Base-by-base conservation (phyloP, 2,113 vertebrate species). In the Anoplopoma fimbria region DNA sequence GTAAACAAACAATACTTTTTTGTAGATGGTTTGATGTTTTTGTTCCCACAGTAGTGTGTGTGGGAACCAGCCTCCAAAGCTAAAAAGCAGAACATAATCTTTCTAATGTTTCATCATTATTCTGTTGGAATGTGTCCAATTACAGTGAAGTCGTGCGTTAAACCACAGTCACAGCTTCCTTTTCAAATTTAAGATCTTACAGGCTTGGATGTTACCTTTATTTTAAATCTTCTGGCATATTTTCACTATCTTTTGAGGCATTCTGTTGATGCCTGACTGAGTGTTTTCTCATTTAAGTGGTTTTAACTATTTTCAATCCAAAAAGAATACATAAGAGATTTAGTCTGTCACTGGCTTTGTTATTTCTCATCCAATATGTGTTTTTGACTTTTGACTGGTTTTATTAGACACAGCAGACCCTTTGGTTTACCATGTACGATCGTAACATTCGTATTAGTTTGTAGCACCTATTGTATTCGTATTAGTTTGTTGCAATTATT, bases 351-450 rank as follows among this genome's bases (percentile, higher is more conserved):
- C 1, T 7, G 8, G 4, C 4, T 31, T 67, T 58, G 2, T 27
- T n/a, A 6, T 73, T 67, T 71, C 19, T 70, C 62, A 77, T 69
- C 67, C 14, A n/a, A n/a, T n/a, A n/a, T n/a, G n/a, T n/a, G n/a
- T n/a, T n/a, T n/a, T 6, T 33, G 23, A 33, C 12, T 75, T 10
- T n/a, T n/a, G n/a, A n/a, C n/a, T 53, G 47, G 0, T 62, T 6
- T 55, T 27, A 9, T 51, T 1, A 34, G 5, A 34, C 31, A 38
- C 9, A n/a, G n/a, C n/a, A n/a, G n/a, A n/a, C n/a, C n/a, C n/a
- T n/a, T n/a, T 25, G 31, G 27, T 55, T 55, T 51, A 19, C 7
- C 1, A 10, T 36, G 17, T 8, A 58, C 9, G 3, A 17, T 7
- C 71, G 40, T 12, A 9, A 29, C n/a, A n/a, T n/a, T n/a, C n/a